phyloP scores from a whole-genome alignment of 2,113 vertebrate genomes.

The Macquaria ambigua region DNA sequence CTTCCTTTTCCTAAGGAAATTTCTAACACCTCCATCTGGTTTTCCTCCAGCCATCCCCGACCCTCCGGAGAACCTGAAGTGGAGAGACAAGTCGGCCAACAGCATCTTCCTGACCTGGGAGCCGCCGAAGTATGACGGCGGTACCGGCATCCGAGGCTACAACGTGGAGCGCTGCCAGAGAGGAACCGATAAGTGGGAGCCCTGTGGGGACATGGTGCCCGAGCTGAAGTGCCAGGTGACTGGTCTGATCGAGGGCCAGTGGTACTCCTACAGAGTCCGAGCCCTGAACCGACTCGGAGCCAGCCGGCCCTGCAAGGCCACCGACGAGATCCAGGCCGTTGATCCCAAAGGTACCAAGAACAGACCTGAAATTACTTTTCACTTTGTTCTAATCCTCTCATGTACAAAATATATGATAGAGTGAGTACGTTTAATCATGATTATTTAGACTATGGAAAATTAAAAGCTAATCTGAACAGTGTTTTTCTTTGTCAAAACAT shows the following conservation, averaged over 20 bases:
- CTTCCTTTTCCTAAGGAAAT: not conserved
- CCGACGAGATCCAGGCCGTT: slow-evolving; percentile 95
- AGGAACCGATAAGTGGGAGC: slow-evolving; percentile 95
- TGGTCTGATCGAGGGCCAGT: slow-evolving; percentile 93
- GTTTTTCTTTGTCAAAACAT: not conserved
- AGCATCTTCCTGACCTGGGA: slow-evolving; percentile 98
- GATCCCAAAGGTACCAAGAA: slow-evolving; percentile 91
- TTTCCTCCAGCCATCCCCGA: slow-evolving; percentile 90
- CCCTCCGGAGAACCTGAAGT: slow-evolving; percentile 97
- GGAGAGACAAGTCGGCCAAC: slow-evolving; percentile 95
- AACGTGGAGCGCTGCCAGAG: slow-evolving; percentile 95
- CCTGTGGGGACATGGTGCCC: slow-evolving; percentile 90
- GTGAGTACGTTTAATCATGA: not conserved
- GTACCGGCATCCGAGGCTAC: slow-evolving; percentile 94
- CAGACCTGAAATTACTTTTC: too few relatives aligned
- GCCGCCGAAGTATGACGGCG: slow-evolving; percentile 95
- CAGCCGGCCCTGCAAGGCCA: slow-evolving; percentile 92
- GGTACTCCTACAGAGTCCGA: slow-evolving; percentile 96
- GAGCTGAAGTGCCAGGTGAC: slow-evolving; percentile 95
- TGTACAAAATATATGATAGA: not conserved
- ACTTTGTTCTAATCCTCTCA: not conserved
- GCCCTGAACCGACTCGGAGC: slow-evolving; percentile 94
- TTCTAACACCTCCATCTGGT: not conserved
- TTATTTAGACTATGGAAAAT: not conserved
- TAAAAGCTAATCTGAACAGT: not conserved